A percentile compares a stretch with the other conserved stretches of the same genome.
Conservation (phyloP, 2,797 vertebrate genomes). For the Vultur gryphus region DNA sequence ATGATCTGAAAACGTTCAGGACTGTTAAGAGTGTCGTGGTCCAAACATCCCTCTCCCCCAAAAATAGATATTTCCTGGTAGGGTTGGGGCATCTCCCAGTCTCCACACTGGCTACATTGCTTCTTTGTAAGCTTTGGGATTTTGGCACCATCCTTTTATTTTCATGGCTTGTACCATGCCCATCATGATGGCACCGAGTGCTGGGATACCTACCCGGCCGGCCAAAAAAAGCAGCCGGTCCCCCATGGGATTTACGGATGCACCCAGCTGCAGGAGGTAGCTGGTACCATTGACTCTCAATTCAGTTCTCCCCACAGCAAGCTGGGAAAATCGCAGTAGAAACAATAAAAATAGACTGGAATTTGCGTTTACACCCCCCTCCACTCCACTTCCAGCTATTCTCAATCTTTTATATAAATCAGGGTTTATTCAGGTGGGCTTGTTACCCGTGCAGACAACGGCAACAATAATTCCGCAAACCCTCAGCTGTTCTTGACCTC, state of each 20-base stretch:
- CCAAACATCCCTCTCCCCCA: not conserved
- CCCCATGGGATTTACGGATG: not conserved
- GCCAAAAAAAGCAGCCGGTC: not conserved
- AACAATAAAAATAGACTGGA: not conserved
- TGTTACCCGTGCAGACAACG: not conserved
- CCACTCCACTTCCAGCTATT: not conserved
- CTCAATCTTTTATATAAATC: not conserved
- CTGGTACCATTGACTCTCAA: rapidly evolving
- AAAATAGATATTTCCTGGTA: not conserved
- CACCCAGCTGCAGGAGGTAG: not conserved
- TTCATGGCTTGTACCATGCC: not conserved
- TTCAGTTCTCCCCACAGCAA: not conserved
- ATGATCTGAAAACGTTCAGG: not conserved
- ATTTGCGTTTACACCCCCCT: not conserved
- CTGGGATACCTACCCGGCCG: not conserved
- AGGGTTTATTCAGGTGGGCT: not conserved
- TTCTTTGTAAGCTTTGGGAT: not conserved
- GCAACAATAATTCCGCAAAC: not conserved
- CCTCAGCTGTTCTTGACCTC: not conserved
- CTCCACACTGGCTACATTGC: not conserved
- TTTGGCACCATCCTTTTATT: not conserved
- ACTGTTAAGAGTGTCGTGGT: rapidly evolving
- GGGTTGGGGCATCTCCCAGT: not conserved
- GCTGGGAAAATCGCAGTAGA: not conserved
- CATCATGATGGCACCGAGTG: no score